Conservation (phyloP, 2,888 invertebrate genomes). For the Tetanocera ferruginea region DNA sequence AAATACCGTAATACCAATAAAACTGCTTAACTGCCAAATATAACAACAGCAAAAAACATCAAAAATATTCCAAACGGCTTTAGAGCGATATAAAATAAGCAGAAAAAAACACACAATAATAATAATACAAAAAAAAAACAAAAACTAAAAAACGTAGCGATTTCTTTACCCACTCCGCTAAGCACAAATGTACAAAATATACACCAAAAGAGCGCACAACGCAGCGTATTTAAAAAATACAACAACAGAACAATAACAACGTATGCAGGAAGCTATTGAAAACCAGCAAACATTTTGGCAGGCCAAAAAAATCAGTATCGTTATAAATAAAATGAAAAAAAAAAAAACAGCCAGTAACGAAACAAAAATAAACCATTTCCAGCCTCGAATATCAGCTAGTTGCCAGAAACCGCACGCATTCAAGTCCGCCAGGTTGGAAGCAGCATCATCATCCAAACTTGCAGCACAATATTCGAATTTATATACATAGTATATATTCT, state of each 20-base stretch:
- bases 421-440: not conserved
- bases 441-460: too few species aligned
- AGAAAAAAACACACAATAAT: not conserved
- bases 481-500: not conserved
- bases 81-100: not conserved
- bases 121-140: not conserved
- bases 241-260: too few species aligned
- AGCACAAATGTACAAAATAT: too few species aligned
- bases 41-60: not conserved
- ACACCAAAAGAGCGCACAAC: too few species aligned
- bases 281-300: too few species aligned
- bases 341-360: not conserved
- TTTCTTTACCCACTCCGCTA: too few species aligned
- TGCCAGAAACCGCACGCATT: conserved; percentile 19
- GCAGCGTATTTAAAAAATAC: too few species aligned
- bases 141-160: not conserved
- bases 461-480: too few species aligned
- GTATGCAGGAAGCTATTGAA: too few species aligned
- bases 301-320: too few species aligned
- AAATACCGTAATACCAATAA: not conserved
- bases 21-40: not conserved
- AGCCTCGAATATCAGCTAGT: not conserved
- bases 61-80: not conserved
- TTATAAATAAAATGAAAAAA: too few species aligned
- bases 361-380: not conserved